Evolutionary conservation across 92 coral and sea anemone genomes (phyloP).

Genomic region (Meandrina meandrites): DNA sequence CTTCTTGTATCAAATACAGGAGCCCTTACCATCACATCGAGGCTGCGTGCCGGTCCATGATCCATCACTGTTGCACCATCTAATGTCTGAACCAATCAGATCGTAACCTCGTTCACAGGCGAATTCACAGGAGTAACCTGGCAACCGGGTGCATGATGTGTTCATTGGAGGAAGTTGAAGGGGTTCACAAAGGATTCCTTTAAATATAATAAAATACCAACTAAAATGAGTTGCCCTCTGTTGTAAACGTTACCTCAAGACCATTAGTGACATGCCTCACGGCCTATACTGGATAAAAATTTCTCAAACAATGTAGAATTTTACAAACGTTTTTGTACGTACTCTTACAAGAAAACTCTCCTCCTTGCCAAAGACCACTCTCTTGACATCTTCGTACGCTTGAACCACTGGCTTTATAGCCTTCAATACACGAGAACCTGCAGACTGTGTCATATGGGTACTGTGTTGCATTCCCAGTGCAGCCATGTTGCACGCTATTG

Average conservation of each 20-base stretch:
- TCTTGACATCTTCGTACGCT: not conserved
- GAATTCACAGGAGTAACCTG: not conserved
- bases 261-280: too few species aligned
- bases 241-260: too few species aligned
- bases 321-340: not conserved
- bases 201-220: not conserved
- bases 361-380: not conserved
- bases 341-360: not conserved
- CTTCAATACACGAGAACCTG: not conserved
- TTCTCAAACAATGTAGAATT: too few species aligned
- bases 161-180: slow-evolving; percentile 7
- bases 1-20: not conserved
- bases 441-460: not conserved
- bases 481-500: not conserved
- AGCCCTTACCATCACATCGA: slow-evolving; percentile 6
- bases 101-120: not conserved
- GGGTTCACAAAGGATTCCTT: not conserved
- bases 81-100: not conserved
- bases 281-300: too few species aligned
- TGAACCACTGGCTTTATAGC: not conserved
- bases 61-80: not conserved
- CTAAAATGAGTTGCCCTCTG: not conserved
- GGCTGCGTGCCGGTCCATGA: slow-evolving; percentile 11
- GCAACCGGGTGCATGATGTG: not conserved
- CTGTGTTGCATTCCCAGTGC: not conserved